Evolutionary conservation across 2,888 invertebrate species (phyloP), one percentile per base, ranked within the genome.

Genomic region (Morinoia aosen): DNA sequence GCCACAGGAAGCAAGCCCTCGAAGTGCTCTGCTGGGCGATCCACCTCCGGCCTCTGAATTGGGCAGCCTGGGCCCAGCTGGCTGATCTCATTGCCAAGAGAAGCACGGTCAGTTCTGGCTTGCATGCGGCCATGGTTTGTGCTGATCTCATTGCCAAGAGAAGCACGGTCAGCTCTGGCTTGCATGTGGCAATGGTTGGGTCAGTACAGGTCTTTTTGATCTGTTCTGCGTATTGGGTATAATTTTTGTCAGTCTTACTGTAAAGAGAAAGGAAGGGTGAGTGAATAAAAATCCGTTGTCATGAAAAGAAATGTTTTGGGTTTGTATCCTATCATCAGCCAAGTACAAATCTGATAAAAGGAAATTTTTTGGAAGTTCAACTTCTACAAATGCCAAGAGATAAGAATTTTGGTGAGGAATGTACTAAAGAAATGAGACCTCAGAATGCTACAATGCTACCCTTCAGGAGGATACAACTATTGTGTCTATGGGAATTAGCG

Each of bases 1-100:
- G 99, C 97, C 97, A 99, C 33, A 97, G 98, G 95, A 98, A 98
- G 96, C 98, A 98, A 97, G 99, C 99, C 0, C 98, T 98, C 57
- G 98, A 98, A 96, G 98, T 98, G 95, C 98, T 99, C 91, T 98
- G 98, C 48, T 98, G 98, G 97, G 98, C 99, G 0, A 98, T 99
- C 25, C 95, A 95, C 39, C 98, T 98, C 91, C 98, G 98, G 95
- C 99, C 99, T 0, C 98, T 98, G 97, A 98, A 99, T 96, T 99
- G 99, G 99, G 98, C 99, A 91, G 98, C 99, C 0, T 99, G 99
- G 99, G 98, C 99, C 76, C 99, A 99, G 97, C 97, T 99, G 33
- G 98, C 99, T 0, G 98, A 98, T 16, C 97, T 99, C 2, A 98
- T 99, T 95, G 98, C 98, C 96, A 98, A 98, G 97, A 98, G 98